phyloP scores from a whole-genome alignment of 2,113 vertebrate species.

The Plectropomus leopardus region DNA sequence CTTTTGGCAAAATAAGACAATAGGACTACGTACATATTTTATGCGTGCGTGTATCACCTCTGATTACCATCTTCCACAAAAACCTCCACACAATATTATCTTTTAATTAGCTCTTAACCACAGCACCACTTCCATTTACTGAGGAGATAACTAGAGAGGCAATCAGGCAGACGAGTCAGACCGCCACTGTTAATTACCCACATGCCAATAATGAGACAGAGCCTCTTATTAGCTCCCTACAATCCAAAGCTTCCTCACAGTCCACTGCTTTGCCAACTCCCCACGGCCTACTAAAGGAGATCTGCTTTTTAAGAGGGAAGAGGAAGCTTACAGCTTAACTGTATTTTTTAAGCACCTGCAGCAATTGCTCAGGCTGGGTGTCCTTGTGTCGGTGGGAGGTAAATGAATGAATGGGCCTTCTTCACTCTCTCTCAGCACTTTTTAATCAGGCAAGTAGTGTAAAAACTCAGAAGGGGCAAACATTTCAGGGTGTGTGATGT shows the following conservation, averaged over 20 bases:
- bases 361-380: constrained; percentile 26
- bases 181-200: constrained; percentile 84
- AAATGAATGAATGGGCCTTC: neutral
- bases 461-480: constrained; percentile 13
- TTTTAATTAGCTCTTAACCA: constrained; percentile 88
- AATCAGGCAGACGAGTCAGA: constrained; percentile 81
- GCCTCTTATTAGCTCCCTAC: constrained; percentile 77
- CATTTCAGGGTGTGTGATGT: neutral
- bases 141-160: constrained; percentile 84
- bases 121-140: constrained; percentile 76
- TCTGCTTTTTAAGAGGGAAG: constrained; percentile 62
- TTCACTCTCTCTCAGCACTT: constrained; percentile 14
- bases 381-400: constrained; percentile 28
- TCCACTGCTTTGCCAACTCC: constrained; percentile 71
- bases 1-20: constrained; percentile 54
- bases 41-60: constrained; percentile 41
- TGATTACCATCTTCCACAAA: constrained; percentile 70
- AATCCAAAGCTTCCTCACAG: constrained; percentile 76
- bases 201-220: constrained; percentile 82
- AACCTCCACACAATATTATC: constrained; percentile 81
- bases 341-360: constrained; percentile 54
- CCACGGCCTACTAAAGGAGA: constrained; percentile 62
- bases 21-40: constrained; percentile 39
- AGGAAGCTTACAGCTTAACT: constrained; percentile 48
- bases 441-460: constrained; percentile 26